Evolutionary conservation across 2,113 vertebrate genomes (phyloP), one percentile per base, ranked within the genome.

Genomic region (Numenius arquata): DNA sequence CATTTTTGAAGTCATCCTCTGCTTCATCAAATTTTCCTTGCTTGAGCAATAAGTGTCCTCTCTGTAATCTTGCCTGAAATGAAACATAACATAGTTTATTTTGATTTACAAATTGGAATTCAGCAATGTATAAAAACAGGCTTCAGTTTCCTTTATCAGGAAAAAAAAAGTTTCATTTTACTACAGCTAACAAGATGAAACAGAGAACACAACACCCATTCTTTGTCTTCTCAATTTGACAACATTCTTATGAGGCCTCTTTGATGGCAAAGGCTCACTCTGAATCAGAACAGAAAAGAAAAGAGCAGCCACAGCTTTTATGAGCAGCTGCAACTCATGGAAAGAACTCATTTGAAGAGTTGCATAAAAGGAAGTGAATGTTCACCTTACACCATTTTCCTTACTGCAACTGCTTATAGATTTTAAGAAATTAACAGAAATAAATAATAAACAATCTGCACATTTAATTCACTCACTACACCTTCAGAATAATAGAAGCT

Each of bases 11-110:
- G 96, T 99, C 99, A 56, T 98, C 98, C 96, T 99, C 99, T 23
- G 99, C 99, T 97, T 99, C 99, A 94, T 99, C 99, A 8, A 99
- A 98, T 90, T 98, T 99, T 48, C 99, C 99, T 93, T 99, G 99
- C 95, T 99, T 99, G 79, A 99, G 98, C 43, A 99, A 94, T 25
- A 99, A 97, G 17, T 99, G 99, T 87, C 99, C 99, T 97, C 99
- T 98, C 98, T 99, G 99, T 91, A 99, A 98, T 61, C 99, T 98
- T 62, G 99, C 99, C 99, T 99, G 95, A 83, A 94, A 97, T 16
- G 10, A 92, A 92, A 91, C 4, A 26, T 3, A 55, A 26, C 30
- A 41, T 15, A 38, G 21, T 67, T 93, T 20, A 6, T 75, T 74
- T 67, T 53, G 30, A 47, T 77, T 91, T 70, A 94, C 48, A 93